Conservation (phyloP, 2,797 vertebrate species). For the Astyanax mexicanus region DNA sequence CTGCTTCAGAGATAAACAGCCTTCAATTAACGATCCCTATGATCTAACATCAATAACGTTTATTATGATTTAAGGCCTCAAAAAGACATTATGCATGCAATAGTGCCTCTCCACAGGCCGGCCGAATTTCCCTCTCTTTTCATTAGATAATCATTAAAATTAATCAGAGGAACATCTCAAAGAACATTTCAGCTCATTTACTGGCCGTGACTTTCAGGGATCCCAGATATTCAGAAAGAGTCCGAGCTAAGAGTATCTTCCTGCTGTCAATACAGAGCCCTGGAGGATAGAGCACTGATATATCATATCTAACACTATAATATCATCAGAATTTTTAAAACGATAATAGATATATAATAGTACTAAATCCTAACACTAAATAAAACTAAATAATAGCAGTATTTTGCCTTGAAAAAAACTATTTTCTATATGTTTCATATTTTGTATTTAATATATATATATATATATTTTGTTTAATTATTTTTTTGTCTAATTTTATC, state of each 20-base stretch:
- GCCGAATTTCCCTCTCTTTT: background rate
- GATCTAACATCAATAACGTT: slow-evolving; percentile 46
- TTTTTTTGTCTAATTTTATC: too few relatives aligned
- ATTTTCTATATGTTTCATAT: too few relatives aligned
- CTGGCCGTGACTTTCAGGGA: background rate
- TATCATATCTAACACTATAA: too few relatives aligned
- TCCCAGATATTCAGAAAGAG: background rate
- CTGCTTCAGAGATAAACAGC: slow-evolving; percentile 27
- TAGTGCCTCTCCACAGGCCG: slow-evolving; percentile 12
- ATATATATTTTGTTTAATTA: too few relatives aligned
- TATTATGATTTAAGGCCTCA: slow-evolving; percentile 48
- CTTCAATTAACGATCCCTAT: slow-evolving; percentile 46
- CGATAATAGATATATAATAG: too few relatives aligned
- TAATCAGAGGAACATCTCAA: slow-evolving; percentile 20
- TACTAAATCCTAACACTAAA: too few relatives aligned
- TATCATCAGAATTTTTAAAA: too few relatives aligned
- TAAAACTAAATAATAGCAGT: too few relatives aligned
- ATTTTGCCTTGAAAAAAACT: too few relatives aligned
- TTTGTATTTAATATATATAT: too few relatives aligned
- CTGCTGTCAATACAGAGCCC: background rate
- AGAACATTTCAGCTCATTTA: slow-evolving; percentile 16
- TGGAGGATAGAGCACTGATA: too few relatives aligned
- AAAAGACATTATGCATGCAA: slow-evolving; percentile 36
- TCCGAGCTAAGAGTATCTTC: background rate
- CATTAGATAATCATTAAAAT: slow-evolving; percentile 29